phyloP scores from a whole-genome alignment of 2,888 invertebrate genomes.

The Escarpia spicata region DNA sequence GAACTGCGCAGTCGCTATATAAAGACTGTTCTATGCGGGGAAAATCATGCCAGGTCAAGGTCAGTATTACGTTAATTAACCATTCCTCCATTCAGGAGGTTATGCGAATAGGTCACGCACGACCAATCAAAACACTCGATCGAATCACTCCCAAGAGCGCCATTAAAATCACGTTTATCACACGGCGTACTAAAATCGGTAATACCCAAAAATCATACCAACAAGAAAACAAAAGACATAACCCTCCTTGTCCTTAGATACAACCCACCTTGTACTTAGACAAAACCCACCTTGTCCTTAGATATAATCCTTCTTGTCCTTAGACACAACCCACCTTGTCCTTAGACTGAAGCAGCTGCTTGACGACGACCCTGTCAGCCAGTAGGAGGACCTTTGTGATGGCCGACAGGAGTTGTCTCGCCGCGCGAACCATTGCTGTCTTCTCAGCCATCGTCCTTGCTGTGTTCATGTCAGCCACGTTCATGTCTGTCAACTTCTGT shows the following conservation, averaged over 20 bases:
- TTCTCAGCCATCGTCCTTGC: conserved; percentile 50
- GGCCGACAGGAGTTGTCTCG: conserved; percentile 90
- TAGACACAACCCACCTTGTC: conserved; percentile 78
- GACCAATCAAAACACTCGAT: no score
- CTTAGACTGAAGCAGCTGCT: conserved; percentile 92
- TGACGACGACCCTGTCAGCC: conserved; percentile 97
- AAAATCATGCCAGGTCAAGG: no score
- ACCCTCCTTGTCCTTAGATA: neutral
- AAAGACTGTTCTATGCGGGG: no score
- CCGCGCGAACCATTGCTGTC: conserved; percentile 83
- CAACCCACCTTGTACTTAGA: neutral
- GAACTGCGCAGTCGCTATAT: no score
- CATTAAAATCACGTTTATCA: no score
- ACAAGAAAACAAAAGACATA: no score
- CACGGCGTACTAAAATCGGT: no score
- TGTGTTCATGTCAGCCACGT: conserved; percentile 66
- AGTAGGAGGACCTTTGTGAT: conserved; percentile 94
- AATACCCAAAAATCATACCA: no score
- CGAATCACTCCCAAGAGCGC: no score
- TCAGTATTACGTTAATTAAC: no score
- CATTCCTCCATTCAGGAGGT: no score
- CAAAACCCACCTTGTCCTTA: neutral
- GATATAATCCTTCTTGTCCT: neutral
- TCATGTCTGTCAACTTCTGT: conserved; percentile 82
- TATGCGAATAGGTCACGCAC: no score